Conservation (phyloP, 2,113 vertebrate genomes). For the Cyrtonyx montezumae region DNA sequence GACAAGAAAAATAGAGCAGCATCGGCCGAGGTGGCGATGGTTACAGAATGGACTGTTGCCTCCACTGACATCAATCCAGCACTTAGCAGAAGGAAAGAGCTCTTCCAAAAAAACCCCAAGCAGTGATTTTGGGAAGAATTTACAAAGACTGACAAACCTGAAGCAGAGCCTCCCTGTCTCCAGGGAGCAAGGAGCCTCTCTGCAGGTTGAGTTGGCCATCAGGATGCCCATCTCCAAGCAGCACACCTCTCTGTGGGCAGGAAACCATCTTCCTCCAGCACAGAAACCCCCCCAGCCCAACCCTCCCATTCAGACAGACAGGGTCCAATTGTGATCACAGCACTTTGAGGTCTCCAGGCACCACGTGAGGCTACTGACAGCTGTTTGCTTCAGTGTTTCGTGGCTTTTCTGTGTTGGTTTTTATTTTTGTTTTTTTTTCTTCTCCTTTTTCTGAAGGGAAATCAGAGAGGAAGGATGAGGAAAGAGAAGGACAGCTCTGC, state of each 20-base stretch:
- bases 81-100: not conserved
- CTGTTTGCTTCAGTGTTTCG: not conserved
- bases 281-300: not conserved
- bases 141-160: not conserved
- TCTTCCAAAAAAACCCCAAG: not conserved
- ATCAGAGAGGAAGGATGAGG: not conserved
- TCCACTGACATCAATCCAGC: not conserved
- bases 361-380: accelerated
- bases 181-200: not conserved
- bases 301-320: not conserved
- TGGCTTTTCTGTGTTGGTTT: no score
- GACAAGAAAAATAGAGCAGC: not conserved
- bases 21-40: accelerated
- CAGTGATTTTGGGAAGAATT: not conserved
- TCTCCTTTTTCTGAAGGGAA: accelerated
- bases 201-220: accelerated
- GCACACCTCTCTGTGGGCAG: not conserved
- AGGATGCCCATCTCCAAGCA: accelerated
- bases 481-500: not conserved
- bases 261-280: not conserved
- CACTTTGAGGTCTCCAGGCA: not conserved
- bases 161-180: not conserved
- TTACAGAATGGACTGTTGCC: not conserved
- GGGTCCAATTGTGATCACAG: not conserved
- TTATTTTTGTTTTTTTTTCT: no score